Percentiles rank a stretch among this genome's conserved stretches.
Evolutionary conservation across 2,113 vertebrate genomes (phyloP).

Genomic region (Sterna hirundo): DNA sequence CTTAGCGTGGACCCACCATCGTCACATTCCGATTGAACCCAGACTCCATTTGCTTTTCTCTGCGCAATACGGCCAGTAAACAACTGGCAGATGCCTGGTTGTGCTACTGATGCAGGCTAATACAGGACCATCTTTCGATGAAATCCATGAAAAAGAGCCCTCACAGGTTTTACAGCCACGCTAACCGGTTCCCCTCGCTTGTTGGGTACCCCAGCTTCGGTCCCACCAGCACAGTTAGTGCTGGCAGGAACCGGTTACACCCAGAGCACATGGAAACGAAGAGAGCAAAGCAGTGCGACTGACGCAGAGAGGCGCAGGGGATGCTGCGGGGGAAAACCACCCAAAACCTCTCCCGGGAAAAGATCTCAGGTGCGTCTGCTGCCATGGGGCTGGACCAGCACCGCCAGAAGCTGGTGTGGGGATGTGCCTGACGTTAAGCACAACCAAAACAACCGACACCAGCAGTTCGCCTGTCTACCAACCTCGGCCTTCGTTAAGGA

Average conservation of each 20-base stretch:
- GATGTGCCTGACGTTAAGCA: accelerated
- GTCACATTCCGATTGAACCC: accelerated
- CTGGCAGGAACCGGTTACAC: background rate
- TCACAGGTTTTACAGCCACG: background rate
- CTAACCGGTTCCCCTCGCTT: background rate
- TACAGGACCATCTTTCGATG: accelerated
- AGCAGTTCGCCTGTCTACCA: background rate
- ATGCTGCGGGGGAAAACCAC: background rate
- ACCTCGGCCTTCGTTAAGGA: background rate
- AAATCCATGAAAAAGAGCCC: background rate
- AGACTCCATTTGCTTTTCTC: background rate
- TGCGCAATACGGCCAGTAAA: background rate
- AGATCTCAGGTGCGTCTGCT: background rate
- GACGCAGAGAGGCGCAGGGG: background rate
- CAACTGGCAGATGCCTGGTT: background rate
- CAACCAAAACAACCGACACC: background rate
- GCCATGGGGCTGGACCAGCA: accelerated
- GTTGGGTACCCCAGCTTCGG: background rate
- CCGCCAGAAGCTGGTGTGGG: too few relatives aligned
- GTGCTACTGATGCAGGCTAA: background rate
- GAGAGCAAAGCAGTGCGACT: accelerated
- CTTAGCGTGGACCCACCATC: background rate
- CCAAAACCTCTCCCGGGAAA: background rate
- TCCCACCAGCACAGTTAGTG: background rate
- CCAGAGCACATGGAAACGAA: accelerated